Evolutionary conservation across 2,888 invertebrate genomes (phyloP).

Genomic region (Hypercompe scribonia): DNA sequence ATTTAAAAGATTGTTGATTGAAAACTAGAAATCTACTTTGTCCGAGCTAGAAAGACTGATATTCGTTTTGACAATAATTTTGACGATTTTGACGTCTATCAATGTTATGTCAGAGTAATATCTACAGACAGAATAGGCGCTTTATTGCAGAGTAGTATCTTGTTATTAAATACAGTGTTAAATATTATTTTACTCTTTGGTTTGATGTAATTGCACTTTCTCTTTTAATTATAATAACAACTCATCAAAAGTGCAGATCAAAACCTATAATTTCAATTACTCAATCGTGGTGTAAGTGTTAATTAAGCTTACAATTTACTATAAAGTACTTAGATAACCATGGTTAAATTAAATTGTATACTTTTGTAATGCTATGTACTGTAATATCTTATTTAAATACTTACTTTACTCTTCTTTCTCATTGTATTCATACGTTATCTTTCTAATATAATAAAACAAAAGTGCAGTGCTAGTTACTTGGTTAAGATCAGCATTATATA

Average conservation of each 20-base stretch:
- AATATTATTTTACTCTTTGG: background rate
- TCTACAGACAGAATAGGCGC: too few relatives aligned
- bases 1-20: background rate
- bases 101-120: background rate
- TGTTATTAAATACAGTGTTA: background rate
- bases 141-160: background rate
- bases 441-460: background rate
- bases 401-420: background rate
- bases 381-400: background rate
- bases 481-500: background rate
- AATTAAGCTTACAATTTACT: background rate
- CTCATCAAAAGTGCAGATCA: background rate
- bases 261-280: background rate
- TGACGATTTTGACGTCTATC: constrained; percentile 4
- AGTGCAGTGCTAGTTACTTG: background rate
- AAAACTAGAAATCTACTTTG: background rate
- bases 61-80: background rate
- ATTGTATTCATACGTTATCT: background rate
- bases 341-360: background rate
- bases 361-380: background rate
- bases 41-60: background rate
- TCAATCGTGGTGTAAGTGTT: constrained; percentile 2
- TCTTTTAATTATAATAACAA: background rate
- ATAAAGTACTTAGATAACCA: background rate
- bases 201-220: background rate